Percentiles rank a stretch among this genome's conserved stretches.
Evolutionary conservation across 2,888 invertebrate genomes (phyloP).

Genomic region (Scaptomyza reducta): DNA sequence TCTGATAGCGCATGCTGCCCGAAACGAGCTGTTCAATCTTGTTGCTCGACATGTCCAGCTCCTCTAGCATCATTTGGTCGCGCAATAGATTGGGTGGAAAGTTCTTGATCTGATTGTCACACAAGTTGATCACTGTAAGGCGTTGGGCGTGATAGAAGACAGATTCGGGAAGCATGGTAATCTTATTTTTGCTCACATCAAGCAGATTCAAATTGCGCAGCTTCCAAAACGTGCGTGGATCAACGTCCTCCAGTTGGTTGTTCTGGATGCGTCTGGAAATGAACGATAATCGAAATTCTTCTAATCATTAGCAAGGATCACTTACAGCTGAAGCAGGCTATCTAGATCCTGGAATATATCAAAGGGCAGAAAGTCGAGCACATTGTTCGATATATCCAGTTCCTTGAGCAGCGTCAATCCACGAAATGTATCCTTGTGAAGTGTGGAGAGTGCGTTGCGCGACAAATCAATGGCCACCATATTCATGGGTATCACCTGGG

Average conservation of each 20-base stretch:
- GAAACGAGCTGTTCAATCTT: conserved; percentile 85
- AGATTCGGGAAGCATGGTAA: conserved; percentile 85
- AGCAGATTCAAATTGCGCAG: conserved; percentile 87
- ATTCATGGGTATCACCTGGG: conserved; percentile 87
- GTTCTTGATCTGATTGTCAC: conserved; percentile 84
- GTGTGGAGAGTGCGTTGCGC: conserved; percentile 87
- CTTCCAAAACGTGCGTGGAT: conserved; percentile 85
- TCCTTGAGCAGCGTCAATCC: conserved; percentile 86
- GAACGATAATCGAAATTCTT: background rate
- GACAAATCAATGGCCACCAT: conserved; percentile 87
- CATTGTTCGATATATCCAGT: conserved; percentile 88
- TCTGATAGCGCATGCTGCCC: conserved; percentile 85
- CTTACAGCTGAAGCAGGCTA: conserved; percentile 87
- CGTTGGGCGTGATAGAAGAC: conserved; percentile 85
- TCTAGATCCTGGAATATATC: conserved; percentile 87
- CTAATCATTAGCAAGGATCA: conserved; percentile 22
- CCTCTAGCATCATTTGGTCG: conserved; percentile 86
- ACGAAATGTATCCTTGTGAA: conserved; percentile 88
- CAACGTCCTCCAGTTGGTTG: conserved; percentile 86
- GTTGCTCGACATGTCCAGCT: conserved; percentile 88
- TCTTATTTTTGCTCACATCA: conserved; percentile 87
- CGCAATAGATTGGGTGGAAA: conserved; percentile 85
- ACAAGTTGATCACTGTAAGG: conserved; percentile 82
- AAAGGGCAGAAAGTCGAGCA: conserved; percentile 87
- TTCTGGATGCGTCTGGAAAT: conserved; percentile 86